Conservation (phyloP, 2,113 vertebrate species). For the Nettapus auritus region DNA sequence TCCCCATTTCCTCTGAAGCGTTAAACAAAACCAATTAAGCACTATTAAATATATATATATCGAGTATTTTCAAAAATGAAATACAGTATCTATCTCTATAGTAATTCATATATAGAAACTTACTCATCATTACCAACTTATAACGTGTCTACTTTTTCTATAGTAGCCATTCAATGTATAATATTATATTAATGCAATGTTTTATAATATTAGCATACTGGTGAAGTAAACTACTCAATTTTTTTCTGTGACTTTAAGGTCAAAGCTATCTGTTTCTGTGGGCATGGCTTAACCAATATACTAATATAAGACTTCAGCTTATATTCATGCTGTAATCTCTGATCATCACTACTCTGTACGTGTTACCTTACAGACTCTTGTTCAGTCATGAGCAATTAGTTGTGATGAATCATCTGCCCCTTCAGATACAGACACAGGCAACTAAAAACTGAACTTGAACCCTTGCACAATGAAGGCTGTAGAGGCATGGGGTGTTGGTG, state of each 20-base stretch:
- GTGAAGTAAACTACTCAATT: not conserved
- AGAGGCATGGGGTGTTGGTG: not conserved
- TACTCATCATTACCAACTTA: not conserved
- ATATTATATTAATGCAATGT: conserved; percentile 17
- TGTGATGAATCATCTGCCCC: not conserved
- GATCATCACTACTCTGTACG: not conserved
- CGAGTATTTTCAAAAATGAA: not conserved
- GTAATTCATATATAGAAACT: not conserved
- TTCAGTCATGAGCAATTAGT: not conserved
- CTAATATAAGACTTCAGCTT: not conserved
- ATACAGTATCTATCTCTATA: not conserved
- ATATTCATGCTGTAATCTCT: not conserved
- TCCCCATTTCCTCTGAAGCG: not conserved
- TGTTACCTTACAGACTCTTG: not conserved
- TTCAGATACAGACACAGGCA: not conserved
- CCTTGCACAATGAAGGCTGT: not conserved
- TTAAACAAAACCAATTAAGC: not conserved
- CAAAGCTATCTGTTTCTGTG: not conserved
- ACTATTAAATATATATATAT: not conserved
- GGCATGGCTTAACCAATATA: not conserved
- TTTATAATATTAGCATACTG: not conserved
- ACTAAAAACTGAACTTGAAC: not conserved
- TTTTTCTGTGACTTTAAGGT: not conserved
- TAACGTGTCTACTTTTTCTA: not conserved
- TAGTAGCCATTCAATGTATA: conserved; percentile 61